These are phyloP conservation scores for Drosophila watanabei DNA, from an alignment of 1,140 invertebrate species.

Conservation along the genomic window DNA sequence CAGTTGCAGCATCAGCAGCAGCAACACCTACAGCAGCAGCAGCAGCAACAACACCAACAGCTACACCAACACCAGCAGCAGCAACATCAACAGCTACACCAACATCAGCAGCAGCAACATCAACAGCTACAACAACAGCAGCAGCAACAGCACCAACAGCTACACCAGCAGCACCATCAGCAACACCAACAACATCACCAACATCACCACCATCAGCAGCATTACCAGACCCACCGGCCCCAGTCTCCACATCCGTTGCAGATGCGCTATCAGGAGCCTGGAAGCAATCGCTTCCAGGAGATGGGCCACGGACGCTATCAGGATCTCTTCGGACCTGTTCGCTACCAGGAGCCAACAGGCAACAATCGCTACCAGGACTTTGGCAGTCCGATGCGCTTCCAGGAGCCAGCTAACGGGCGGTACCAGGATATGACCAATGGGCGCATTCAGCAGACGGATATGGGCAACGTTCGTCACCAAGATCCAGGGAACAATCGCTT, in stretches of 20 bases:
- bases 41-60: rapidly evolving
- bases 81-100: rapidly evolving
- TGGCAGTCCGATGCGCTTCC: background rate
- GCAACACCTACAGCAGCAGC: background rate
- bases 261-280: background rate
- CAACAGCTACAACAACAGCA: background rate
- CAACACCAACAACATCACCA: background rate
- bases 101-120: rapidly evolving
- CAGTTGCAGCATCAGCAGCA: background rate
- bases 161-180: background rate
- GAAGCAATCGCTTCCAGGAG: background rate
- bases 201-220: background rate
- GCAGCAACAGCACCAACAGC: background rate
- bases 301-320: background rate
- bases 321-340: background rate
- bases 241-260: background rate
- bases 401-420: background rate
- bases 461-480: conserved; percentile 4
- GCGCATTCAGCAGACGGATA: background rate
- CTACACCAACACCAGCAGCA: background rate
- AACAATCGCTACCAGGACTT: conserved; percentile 1
- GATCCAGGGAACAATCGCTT: background rate
- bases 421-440: too few species aligned
- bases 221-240: background rate
- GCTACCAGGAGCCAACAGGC: background rate